Conservation (phyloP, 37 sponge, comb jelly and placozoan genomes). For the Tethya wilhelma region DNA sequence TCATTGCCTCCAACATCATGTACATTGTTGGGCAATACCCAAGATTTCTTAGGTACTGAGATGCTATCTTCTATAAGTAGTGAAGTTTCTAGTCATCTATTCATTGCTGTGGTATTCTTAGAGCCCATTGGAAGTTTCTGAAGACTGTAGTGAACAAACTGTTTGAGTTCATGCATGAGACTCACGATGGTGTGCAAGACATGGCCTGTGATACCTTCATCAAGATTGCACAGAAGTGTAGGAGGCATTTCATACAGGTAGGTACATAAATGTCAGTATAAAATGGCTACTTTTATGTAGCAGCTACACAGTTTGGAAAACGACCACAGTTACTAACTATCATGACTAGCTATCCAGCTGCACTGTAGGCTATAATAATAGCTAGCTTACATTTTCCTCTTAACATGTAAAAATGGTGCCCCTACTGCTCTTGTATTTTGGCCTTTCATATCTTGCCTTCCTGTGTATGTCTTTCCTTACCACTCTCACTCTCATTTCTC, state of each 20-base stretch:
- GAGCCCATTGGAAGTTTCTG: slow-evolving; percentile 99
- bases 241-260: slow-evolving; percentile 95
- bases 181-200: slow-evolving; percentile 99
- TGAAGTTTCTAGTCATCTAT: neutral
- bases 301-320: too few species aligned
- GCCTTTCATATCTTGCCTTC: neutral
- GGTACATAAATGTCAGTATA: too few species aligned
- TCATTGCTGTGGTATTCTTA: slow-evolving; percentile 7
- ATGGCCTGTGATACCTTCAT: slow-evolving; percentile 99
- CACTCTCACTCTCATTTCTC: neutral
- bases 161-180: slow-evolving; percentile 99
- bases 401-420: too few species aligned
- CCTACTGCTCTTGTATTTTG: neutral
- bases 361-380: too few species aligned
- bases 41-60: slow-evolving; percentile 80
- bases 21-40: slow-evolving; percentile 99
- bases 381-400: too few species aligned
- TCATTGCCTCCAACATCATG: slow-evolving; percentile 99
- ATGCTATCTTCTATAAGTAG: neutral
- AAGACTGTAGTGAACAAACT: slow-evolving; percentile 99
- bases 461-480: neutral
- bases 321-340: too few species aligned
- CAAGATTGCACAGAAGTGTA: slow-evolving; percentile 99
- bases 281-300: too few species aligned
- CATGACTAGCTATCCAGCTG: too few species aligned